Evolutionary conservation across 2,113 vertebrate species (phyloP), one percentile per base, ranked within the genome.

Genomic region (Rhynchomys soricoides): DNA sequence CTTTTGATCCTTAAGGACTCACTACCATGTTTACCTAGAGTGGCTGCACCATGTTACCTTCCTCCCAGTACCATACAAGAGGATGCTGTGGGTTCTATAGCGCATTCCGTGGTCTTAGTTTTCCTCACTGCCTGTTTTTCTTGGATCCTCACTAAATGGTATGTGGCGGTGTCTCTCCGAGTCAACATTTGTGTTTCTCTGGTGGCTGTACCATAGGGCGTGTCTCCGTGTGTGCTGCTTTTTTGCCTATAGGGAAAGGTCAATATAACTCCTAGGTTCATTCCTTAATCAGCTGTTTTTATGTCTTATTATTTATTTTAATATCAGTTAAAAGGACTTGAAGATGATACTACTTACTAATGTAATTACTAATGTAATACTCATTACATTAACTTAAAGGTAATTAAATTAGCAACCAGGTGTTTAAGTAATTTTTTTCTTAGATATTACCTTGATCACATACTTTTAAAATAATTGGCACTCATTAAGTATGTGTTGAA

Each of bases 271-370:
- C 45, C 50, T 74, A n/a, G 64, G 24, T 83, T 22, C 70, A 48
- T 70, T 93, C 86, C 90, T 78, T 79, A 90, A 52, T 78, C 29
- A 64, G n/a, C 29, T 77, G 48, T 74, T 93, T n/a, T 86, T 78
- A 1, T 43, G 0, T 86, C 34, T 37, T 68, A 10, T 43, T 66
- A 34, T 34, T 68, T 73, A 43, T 77, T 75, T 92, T 52, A 90
- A 50, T 71, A 34, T 75, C 88, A 68, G 26, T 52, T 95, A 55
- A 62, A 87, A 74, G 70, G 13, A 10, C 81, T 78, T 89, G 62
- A 94, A 82, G 79, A 66, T 9, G 15, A 5, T 59, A 73, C n/a
- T n/a, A n/a, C n/a, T 94, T 85, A 34, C 66, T 40, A 92, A 86
- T 68, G 52, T 19, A 71, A 82, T 94, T 85, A 34, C 66, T 40